Conservation (phyloP, 2,113 vertebrate species). For the Notothenia coriiceps region DNA sequence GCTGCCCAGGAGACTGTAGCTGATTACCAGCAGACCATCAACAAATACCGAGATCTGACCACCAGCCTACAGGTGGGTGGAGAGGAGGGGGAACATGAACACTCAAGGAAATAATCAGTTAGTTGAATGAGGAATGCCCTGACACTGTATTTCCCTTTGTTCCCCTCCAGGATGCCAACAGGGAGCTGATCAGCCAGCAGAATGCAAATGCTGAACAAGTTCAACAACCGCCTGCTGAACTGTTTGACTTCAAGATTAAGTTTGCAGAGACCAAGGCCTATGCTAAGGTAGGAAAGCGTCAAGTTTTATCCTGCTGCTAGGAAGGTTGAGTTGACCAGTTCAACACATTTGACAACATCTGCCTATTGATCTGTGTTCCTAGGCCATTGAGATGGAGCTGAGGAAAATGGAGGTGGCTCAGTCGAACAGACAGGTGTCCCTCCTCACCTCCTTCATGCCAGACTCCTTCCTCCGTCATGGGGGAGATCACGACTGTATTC, state of each 20-base stretch:
- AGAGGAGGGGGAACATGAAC: not conserved
- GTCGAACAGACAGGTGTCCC: conserved; percentile 92
- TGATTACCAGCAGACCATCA: conserved; percentile 97
- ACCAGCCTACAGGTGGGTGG: conserved; percentile 89
- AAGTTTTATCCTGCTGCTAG: not conserved
- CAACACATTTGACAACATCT: not conserved
- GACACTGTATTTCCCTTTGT: not conserved
- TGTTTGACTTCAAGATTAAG: conserved; percentile 99
- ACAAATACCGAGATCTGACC: conserved; percentile 94
- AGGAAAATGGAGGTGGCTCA: conserved; percentile 97
- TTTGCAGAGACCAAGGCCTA: conserved; percentile 98
- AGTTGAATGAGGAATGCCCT: not conserved
- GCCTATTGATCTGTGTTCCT: conserved; percentile 5
- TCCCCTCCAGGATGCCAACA: conserved; percentile 89
- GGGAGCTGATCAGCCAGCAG: conserved; percentile 94
- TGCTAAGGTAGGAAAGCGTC: conserved; percentile 88
- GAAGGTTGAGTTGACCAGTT: rapidly evolving
- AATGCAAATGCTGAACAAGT: conserved; percentile 90
- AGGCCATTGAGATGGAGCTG: conserved; percentile 99
- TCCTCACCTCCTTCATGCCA: conserved; percentile 97
- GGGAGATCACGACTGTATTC: conserved; percentile 93
- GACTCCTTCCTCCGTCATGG: conserved; percentile 97
- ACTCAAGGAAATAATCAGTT: not conserved
- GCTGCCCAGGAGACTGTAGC: conserved; percentile 95
- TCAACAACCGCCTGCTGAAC: conserved; percentile 92